Percentiles rank a stretch among this genome's conserved stretches.
phyloP scores from a whole-genome alignment of 1,140 invertebrate species.

The Carposina sasakii region DNA sequence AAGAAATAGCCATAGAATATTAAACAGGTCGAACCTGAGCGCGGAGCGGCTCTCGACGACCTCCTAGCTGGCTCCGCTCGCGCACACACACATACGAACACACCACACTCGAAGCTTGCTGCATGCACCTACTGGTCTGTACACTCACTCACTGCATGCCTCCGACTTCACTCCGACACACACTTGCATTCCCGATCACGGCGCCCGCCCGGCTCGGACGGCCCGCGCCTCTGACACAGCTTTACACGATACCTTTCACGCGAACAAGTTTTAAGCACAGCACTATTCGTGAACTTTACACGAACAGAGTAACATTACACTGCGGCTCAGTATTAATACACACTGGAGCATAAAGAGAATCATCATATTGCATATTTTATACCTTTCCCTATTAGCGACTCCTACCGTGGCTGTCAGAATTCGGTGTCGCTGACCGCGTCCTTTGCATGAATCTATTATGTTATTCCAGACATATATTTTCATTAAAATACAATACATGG shows the following conservation, averaged over 20 bases:
- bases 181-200: conserved; percentile 66
- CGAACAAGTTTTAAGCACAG: conserved; percentile 59
- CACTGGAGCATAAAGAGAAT: conserved; percentile 57
- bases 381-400: conserved; percentile 69
- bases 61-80: conserved; percentile 66
- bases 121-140: conserved; percentile 52
- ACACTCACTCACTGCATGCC: conserved; percentile 60
- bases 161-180: conserved; percentile 59
- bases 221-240: conserved; percentile 51
- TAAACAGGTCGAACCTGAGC: too few species aligned
- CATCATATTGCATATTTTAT: conserved; percentile 69
- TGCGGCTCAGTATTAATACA: conserved; percentile 48
- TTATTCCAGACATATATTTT: conserved; percentile 36
- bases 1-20: too few species aligned
- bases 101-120: conserved; percentile 52
- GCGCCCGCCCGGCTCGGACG: conserved; percentile 32
- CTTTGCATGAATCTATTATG: conserved; percentile 59
- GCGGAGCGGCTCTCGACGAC: conserved; percentile 43
- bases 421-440: conserved; percentile 54
- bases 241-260: conserved; percentile 61
- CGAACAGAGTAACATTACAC: conserved; percentile 37
- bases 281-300: conserved; percentile 46
- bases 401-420: conserved; percentile 57
- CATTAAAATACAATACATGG: conserved; percentile 47
- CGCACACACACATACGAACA: conserved; percentile 57